phyloP scores from a whole-genome alignment of 2,797 vertebrate genomes.

The Syngnathus acus region DNA sequence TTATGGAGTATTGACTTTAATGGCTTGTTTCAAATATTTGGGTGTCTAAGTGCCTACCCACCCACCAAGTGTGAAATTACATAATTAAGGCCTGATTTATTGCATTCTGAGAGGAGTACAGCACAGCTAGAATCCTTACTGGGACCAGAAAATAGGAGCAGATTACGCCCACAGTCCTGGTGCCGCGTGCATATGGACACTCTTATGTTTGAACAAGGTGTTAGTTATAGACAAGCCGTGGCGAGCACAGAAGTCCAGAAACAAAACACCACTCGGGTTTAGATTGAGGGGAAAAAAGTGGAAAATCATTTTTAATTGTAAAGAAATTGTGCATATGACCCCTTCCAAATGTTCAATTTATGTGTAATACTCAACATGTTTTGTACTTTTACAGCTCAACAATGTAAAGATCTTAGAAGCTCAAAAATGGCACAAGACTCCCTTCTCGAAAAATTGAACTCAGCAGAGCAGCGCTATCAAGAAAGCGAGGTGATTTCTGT shows the following conservation, averaged over 20 bases:
- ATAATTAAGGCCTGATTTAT: not conserved
- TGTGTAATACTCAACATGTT: not conserved
- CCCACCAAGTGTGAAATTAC: not conserved
- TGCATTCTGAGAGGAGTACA: not conserved
- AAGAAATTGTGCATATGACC: not conserved
- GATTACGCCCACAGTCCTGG: no score
- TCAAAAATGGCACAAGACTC: conserved; percentile 64
- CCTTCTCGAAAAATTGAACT: conserved; percentile 71
- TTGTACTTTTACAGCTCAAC: conserved; percentile 60
- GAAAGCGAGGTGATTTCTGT: conserved; percentile 66
- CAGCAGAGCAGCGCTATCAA: conserved; percentile 59
- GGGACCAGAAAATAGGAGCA: no score
- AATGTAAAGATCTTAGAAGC: conserved; percentile 67
- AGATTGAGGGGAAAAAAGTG: no score
- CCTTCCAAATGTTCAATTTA: not conserved
- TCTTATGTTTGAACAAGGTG: no score
- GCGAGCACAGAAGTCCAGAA: no score
- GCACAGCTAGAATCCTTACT: no score
- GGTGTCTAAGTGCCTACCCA: not conserved
- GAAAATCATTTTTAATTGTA: not conserved
- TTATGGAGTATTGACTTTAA: not conserved
- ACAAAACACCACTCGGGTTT: no score
- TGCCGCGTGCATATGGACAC: no score
- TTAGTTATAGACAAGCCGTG: no score
- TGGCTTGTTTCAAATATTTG: not conserved